A percentile compares a stretch with the other conserved stretches of the same genome.
Conservation (phyloP, 2,797 vertebrate genomes). For the Sus cebifrons region DNA sequence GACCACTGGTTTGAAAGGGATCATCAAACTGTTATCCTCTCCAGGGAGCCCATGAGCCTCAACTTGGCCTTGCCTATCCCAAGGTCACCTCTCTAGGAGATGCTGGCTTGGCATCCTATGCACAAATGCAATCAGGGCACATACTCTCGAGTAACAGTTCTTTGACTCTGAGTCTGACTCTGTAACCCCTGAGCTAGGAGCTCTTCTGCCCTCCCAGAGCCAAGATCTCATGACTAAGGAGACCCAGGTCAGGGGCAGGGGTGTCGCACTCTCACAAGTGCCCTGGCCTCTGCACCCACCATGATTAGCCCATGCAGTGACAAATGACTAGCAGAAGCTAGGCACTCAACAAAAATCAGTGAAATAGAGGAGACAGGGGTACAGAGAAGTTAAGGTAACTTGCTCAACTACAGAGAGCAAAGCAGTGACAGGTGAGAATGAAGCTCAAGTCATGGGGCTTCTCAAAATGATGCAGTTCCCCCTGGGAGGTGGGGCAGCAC, state of each 20-base stretch:
- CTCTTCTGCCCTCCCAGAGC: background rate
- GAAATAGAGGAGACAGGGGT: background rate
- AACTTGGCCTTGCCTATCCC: background rate
- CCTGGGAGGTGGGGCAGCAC: background rate
- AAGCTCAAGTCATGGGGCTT: background rate
- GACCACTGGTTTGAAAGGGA: background rate
- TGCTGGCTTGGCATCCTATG: accelerated
- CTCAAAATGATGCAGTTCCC: background rate
- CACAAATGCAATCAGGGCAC: background rate
- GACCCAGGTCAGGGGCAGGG: background rate
- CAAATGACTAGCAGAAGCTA: background rate
- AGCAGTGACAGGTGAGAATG: background rate
- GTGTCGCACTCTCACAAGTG: background rate
- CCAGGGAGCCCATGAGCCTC: background rate
- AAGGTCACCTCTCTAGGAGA: background rate
- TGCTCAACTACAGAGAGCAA: background rate
- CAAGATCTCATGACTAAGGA: background rate
- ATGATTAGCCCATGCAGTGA: background rate
- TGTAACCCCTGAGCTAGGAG: too few species aligned
- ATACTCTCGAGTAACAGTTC: background rate
- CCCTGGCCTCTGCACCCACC: background rate
- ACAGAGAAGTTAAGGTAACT: background rate
- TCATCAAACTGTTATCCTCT: background rate
- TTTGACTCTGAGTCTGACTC: background rate
- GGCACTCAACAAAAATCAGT: background rate